A percentile compares a stretch with the other conserved stretches of the same genome.
Conservation (phyloP, 2,888 invertebrate genomes). For the Xanthia icteritia region DNA sequence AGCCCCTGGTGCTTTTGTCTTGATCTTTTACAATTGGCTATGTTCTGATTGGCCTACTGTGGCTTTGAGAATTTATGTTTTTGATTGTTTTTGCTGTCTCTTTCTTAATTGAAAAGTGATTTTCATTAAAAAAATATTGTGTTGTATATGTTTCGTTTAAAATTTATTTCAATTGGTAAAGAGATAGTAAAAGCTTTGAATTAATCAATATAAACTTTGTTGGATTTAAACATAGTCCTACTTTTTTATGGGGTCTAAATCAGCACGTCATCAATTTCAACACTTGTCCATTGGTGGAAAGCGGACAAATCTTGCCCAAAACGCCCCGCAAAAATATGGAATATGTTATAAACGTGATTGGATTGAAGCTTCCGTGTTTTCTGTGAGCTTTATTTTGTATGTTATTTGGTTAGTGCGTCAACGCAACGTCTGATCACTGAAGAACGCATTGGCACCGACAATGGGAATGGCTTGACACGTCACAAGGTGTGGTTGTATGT, state of each 20-base stretch:
- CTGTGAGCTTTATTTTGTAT: slow-evolving; percentile 62
- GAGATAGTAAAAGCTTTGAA: slow-evolving; percentile 41
- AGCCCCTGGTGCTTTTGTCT: slow-evolving; percentile 72
- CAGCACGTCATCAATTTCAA: slow-evolving; percentile 2
- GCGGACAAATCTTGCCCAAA: background rate
- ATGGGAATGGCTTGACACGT: slow-evolving; percentile 84
- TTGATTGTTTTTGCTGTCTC: slow-evolving; percentile 53
- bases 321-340: slow-evolving; percentile 15
- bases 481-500: slow-evolving; percentile 79
- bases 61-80: slow-evolving; percentile 63
- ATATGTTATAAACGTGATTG: slow-evolving; percentile 39
- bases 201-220: background rate
- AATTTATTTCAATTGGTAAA: slow-evolving; percentile 28
- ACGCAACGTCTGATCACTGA: slow-evolving; percentile 86
- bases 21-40: slow-evolving; percentile 58
- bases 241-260: background rate
- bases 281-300: background rate
- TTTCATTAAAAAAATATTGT: background rate
- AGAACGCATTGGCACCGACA: slow-evolving; percentile 82
- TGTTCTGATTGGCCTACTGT: slow-evolving; percentile 65
- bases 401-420: slow-evolving; percentile 83
- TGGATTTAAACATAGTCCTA: slow-evolving; percentile 41
- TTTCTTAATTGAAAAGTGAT: slow-evolving; percentile 14
- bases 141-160: background rate
- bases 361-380: slow-evolving; percentile 55